Percentiles rank a stretch among this genome's conserved stretches.
These are phyloP conservation scores for Aphelenchoides avenae DNA, from an alignment of 1,140 invertebrate genomes.

Conservation along the genomic window DNA sequence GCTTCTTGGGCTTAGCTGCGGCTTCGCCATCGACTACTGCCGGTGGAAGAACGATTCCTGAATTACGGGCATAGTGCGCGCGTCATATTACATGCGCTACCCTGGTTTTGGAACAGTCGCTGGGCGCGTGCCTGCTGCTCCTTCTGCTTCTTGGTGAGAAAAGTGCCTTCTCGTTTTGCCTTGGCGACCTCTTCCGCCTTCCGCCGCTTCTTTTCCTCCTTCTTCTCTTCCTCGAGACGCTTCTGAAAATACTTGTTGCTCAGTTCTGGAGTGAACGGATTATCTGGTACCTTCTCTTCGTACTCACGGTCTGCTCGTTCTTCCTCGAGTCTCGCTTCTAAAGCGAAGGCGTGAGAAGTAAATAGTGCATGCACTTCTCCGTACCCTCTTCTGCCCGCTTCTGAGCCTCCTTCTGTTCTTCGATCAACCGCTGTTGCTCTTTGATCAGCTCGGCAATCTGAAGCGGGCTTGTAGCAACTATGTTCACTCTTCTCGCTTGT, in stretches of 20 bases:
- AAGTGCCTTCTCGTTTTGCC: slow-evolving; percentile 56
- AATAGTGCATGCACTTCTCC: no score
- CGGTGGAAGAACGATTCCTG: slow-evolving; percentile 19
- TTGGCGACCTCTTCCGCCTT: slow-evolving; percentile 46
- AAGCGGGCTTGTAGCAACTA: slow-evolving; percentile 31
- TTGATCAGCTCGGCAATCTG: slow-evolving; percentile 32
- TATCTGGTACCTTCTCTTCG: background rate
- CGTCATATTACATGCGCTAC: slow-evolving; percentile 16
- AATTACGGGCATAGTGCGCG: background rate
- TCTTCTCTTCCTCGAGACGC: slow-evolving; percentile 23
- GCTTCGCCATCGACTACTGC: background rate
- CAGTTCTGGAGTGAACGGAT: background rate
- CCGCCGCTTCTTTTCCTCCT: slow-evolving; percentile 43
- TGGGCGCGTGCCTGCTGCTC: slow-evolving; percentile 18
- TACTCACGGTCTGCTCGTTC: background rate
- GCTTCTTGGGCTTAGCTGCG: slow-evolving; percentile 37
- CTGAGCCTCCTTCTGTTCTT: no score
- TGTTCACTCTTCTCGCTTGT: slow-evolving; percentile 40
- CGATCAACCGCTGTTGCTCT: no score
- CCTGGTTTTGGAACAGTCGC: slow-evolving; percentile 25
- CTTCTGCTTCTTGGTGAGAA: slow-evolving; percentile 44
- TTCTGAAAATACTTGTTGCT: slow-evolving; percentile 30
- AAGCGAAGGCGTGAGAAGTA: no score
- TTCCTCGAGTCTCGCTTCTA: no score
- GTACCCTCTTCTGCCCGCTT: slow-evolving; percentile 30